phyloP scores from a whole-genome alignment of 2,888 invertebrate species.

The Coelinius sp. region DNA sequence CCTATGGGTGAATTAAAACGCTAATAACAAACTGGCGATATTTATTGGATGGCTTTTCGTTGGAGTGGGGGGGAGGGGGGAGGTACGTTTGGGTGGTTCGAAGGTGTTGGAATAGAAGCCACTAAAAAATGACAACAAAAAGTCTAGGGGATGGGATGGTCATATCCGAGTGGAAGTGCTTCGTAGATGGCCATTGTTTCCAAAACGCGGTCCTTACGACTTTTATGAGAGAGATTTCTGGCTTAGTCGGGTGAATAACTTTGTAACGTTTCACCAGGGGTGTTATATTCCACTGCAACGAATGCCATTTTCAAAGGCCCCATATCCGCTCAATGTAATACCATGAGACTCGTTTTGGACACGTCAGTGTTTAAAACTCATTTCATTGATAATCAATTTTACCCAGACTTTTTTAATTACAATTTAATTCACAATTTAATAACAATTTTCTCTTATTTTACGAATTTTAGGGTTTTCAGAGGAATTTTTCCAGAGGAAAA shows the following conservation, averaged over 20 bases:
- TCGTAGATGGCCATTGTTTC: slow-evolving; percentile 57
- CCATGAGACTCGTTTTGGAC: background rate
- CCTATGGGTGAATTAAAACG: slow-evolving; percentile 63
- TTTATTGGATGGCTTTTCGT: slow-evolving; percentile 66
- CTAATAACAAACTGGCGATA: slow-evolving; percentile 67
- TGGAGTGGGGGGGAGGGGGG: slow-evolving; percentile 29
- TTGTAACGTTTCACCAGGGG: slow-evolving; percentile 51
- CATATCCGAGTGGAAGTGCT: slow-evolving; percentile 23
- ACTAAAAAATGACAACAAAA: background rate
- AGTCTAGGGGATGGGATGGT: background rate
- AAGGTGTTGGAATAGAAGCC: background rate
- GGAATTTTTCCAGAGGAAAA: no score
- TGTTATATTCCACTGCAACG: slow-evolving; percentile 29
- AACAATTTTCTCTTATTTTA: no score
- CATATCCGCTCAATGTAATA: background rate
- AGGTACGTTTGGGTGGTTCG: background rate
- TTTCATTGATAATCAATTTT: slow-evolving; percentile 11
- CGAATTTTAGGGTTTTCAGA: no score
- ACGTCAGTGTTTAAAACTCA: background rate
- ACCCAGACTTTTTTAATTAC: no score
- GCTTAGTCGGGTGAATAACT: slow-evolving; percentile 64
- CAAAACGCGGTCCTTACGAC: slow-evolving; percentile 64
- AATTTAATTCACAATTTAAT: no score
- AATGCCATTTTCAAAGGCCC: background rate
- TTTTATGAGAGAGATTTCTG: slow-evolving; percentile 65